Evolutionary conservation across 2,797 vertebrate genomes (phyloP), one percentile per base, ranked within the genome.

Genomic region (Orientallactaga sibirica): DNA sequence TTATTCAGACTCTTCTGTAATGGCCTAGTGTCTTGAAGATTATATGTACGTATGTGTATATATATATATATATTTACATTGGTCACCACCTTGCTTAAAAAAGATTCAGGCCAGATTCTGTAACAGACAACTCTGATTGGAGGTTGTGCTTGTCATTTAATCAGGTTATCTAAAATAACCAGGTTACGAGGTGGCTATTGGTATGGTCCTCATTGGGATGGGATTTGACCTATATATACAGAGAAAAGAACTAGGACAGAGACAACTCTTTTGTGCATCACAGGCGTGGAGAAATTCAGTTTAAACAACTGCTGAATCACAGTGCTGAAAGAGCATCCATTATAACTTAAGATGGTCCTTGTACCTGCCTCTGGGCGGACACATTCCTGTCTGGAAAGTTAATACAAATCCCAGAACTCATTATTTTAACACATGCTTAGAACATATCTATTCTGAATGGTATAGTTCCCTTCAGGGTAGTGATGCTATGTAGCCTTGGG

Each of bases 191-290:
- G 62, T 75, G 77, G 67, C 78, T 87, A 70, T 84, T 95, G 96
- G 90, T 86, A 90, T 93, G 94, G 92, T 96, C 61, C 94, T 96
- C 92, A 71, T 48, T 92, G 95, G 88, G 76, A 94, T 89, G 93
- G 52, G 90, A 80, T 95, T 89, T 97, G 95, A 96, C 95, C 97
- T 96, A 96, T 95, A 96, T 95, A 96, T 97, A 89, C 90, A 64
- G 92, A 64, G 92, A 41, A 84, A 76, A 92, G 88, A 96, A 94
- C 73, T 86, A 52, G 95, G 92, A 73, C 96, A 89, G 92, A 95
- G 95, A 91, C 94, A 96, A 88, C 86, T 93, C 77, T 87, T 96
- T 43, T 92, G 68, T 37, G 89, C 61, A 67, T 93, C 80, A 74
- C 83, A 92, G 86, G 27, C 79, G 88, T 95, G 70, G 86, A 93